These are phyloP conservation scores for Procambarus virginalis DNA, from an alignment of 1,140 invertebrate species.

Conservation along the genomic window DNA sequence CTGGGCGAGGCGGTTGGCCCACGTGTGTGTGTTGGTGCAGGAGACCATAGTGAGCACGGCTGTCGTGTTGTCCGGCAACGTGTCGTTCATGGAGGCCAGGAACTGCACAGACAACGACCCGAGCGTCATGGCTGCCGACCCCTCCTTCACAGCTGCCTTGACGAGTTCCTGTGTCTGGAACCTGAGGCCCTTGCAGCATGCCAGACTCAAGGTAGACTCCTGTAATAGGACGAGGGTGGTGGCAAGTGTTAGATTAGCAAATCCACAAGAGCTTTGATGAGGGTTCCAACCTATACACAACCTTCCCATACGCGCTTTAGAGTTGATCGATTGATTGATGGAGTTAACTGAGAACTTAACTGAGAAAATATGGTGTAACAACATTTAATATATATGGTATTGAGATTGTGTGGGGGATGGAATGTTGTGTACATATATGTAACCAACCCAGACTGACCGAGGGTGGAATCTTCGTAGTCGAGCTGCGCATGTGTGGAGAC, in stretches of 20 bases:
- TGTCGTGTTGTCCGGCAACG: slow-evolving; percentile 33
- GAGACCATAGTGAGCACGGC: slow-evolving; percentile 42
- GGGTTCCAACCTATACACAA: no score
- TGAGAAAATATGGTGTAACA: no score
- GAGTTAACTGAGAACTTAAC: no score
- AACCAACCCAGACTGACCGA: background rate
- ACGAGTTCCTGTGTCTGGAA: slow-evolving; percentile 20
- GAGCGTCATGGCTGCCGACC: background rate
- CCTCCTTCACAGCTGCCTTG: slow-evolving; percentile 1
- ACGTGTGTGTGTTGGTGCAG: slow-evolving; percentile 33
- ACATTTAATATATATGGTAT: no score
- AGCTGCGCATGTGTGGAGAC: background rate
- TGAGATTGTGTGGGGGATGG: no score
- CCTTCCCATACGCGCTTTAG: no score
- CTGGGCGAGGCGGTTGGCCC: background rate
- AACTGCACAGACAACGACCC: slow-evolving; percentile 32
- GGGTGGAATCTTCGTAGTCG: background rate
- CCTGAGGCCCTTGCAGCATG: slow-evolving; percentile 25
- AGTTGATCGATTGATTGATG: no score
- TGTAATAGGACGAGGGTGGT: background rate
- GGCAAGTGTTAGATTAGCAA: no score
- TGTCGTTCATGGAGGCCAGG: slow-evolving; percentile 20
- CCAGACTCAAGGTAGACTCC: slow-evolving; percentile 49
- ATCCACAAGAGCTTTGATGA: no score
- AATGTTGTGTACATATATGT: no score